Base-by-base conservation (phyloP, 1,140 invertebrate genomes). In the Orussus abietinus region DNA sequence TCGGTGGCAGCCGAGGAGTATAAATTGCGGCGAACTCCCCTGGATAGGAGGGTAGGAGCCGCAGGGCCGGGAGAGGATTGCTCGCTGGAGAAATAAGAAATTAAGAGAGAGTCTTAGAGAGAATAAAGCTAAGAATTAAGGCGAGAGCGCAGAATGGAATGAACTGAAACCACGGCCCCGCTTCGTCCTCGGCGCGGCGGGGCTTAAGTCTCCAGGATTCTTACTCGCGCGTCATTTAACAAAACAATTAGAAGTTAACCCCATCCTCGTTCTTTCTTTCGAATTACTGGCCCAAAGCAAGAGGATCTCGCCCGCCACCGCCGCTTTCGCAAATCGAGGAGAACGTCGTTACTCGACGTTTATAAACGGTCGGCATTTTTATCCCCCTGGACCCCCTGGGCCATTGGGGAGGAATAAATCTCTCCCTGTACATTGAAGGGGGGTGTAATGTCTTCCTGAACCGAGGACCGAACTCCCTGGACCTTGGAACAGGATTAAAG, bases 61-160 rank as follows among this genome's bases (percentile, higher is more conserved):
- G n/a, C 53, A 53, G 51, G 42, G 42, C 35, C 31, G 11, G 38
- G 47, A 51, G 45, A 45, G 49, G 47, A 50, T 50, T 45, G 39
- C 38, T 20, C 21, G 18, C 31, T n/a, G 57, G 61, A 69, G 66
- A 71, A 74, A 71, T 71, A 74, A 70, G 66, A 74, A 72, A 72
- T 74, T 72, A 72, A 72, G 68, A 74, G 66, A 69, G 68, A 71
- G 67, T 70, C 67, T 71, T 74, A 72, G 60, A 51, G 62, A 72
- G 68, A 74, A 72, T 73, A 72, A 70, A 74, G 69, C 69, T 74
- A 74, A 72, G 69, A 74, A 74, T 72, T 74, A 72, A 72, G 67
- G 63, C 62, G 57, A 59, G 45, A 55, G 51, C 53, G 60, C 42
- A 50, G 34, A 53, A 55, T 47, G 57, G 57, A 66, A 64, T 50